Evolutionary conservation across 2,113 vertebrate genomes (phyloP).

Genomic region (Eira barbara): DNA sequence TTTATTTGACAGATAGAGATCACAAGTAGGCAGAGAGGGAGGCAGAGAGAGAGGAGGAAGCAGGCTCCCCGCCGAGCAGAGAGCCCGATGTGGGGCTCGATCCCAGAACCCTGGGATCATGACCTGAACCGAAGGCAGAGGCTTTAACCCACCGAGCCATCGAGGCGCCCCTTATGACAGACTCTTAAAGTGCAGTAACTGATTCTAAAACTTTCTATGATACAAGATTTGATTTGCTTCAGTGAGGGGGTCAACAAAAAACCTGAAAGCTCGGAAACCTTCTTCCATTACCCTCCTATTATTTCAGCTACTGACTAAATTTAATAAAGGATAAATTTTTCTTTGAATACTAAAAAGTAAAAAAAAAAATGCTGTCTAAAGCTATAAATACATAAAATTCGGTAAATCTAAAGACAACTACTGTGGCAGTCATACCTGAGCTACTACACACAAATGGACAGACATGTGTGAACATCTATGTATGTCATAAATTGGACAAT

Average conservation of each 20-base stretch:
- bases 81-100: too few species aligned
- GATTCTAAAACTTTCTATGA: constrained; percentile 4
- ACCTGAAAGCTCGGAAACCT: background rate
- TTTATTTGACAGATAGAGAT: too few species aligned
- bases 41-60: too few species aligned
- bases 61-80: too few species aligned
- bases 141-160: background rate
- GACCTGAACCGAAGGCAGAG: background rate
- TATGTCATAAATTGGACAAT: background rate
- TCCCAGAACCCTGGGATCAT: too few species aligned
- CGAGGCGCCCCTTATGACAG: background rate
- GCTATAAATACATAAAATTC: background rate
- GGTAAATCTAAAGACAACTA: background rate
- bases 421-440: background rate
- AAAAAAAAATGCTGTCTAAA: background rate
- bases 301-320: background rate
- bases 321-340: background rate
- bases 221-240: background rate
- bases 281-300: background rate
- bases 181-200: background rate
- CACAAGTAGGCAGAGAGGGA: too few species aligned
- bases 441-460: background rate
- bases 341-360: background rate
- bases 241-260: background rate
- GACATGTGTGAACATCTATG: fast-evolving